These are phyloP conservation scores for Cantharis lateralis DNA, from an alignment of 2,888 invertebrate genomes.

Conservation along the genomic window DNA sequence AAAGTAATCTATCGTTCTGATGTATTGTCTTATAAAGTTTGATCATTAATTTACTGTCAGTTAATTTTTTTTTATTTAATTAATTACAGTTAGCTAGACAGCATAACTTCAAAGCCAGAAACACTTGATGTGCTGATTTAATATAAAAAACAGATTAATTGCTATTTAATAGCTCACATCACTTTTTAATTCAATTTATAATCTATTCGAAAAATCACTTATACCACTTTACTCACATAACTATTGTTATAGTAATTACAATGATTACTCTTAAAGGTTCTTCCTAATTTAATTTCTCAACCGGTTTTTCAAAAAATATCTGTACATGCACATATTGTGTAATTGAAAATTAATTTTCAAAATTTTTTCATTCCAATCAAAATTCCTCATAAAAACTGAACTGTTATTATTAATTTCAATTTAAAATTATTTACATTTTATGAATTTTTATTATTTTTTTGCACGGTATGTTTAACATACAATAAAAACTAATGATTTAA, in stretches of 20 bases:
- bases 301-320: neutral
- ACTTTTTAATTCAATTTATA: conserved; percentile 9
- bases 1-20: conserved; percentile 34
- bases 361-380: neutral
- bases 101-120: conserved; percentile 18
- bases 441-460: neutral
- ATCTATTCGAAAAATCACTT: conserved; percentile 4
- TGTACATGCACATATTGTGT: neutral
- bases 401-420: too few species aligned
- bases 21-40: conserved; percentile 34
- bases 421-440: too few species aligned
- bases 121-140: conserved; percentile 25
- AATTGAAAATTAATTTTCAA: neutral
- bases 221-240: conserved; percentile 2
- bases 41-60: conserved; percentile 34
- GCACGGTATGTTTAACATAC: neutral
- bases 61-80: conserved; percentile 32
- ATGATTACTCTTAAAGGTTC: neutral
- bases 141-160: conserved; percentile 29
- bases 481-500: neutral
- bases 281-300: neutral
- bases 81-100: conserved; percentile 32
- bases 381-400: neutral
- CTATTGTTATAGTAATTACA: neutral
- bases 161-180: conserved; percentile 13